A percentile compares a stretch with the other conserved stretches of the same genome.
These are phyloP conservation scores for Syngnathus rostellatus DNA, from an alignment of 2,797 vertebrate genomes.

Conservation along the genomic window DNA sequence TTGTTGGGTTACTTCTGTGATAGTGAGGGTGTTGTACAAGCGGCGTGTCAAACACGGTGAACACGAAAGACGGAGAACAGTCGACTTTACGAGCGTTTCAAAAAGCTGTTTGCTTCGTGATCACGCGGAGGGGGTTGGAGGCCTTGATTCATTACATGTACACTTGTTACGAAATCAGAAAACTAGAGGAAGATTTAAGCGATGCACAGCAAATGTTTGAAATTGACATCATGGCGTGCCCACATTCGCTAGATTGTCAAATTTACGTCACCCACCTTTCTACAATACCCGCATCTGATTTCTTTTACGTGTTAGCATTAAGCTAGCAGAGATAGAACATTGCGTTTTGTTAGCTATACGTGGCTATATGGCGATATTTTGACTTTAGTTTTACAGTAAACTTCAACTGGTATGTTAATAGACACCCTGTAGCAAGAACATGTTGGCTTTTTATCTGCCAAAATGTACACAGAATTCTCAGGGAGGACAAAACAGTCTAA, in stretches of 20 bases:
- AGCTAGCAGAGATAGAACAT: background rate
- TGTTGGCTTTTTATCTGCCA: too few species aligned
- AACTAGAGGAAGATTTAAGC: background rate
- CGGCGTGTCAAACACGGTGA: background rate
- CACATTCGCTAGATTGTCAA: background rate
- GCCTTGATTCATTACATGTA: conserved; percentile 47
- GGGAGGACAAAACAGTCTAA: too few species aligned
- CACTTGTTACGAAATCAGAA: conserved; percentile 46
- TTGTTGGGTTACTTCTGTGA: background rate
- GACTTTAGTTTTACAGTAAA: too few species aligned
- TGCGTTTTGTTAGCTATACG: too few species aligned
- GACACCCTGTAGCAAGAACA: too few species aligned
- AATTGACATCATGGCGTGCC: background rate
- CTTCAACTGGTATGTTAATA: too few species aligned
- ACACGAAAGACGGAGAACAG: background rate
- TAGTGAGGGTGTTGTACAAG: background rate
- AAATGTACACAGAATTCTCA: too few species aligned
- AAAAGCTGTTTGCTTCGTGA: conserved; percentile 21
- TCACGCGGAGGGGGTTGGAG: conserved; percentile 40
- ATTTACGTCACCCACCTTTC: background rate
- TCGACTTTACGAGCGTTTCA: conserved; percentile 12
- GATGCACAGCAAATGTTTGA: background rate
- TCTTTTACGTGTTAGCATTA: background rate
- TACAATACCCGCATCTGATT: background rate
- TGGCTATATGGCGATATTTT: too few species aligned